These are phyloP conservation scores for Proteles cristata DNA, from an alignment of 2,113 vertebrate genomes.

Conservation along the genomic window DNA sequence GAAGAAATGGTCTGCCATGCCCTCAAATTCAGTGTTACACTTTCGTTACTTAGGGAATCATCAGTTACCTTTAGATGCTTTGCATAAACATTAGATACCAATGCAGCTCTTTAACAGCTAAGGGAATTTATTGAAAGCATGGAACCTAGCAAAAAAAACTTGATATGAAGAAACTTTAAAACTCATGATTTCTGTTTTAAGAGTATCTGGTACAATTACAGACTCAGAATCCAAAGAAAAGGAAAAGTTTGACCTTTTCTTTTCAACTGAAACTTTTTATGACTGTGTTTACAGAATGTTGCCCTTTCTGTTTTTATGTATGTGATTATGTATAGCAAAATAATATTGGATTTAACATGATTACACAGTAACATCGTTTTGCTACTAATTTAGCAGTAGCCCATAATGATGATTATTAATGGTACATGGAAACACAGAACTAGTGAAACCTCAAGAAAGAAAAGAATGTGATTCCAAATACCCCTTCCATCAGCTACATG, in stretches of 20 bases:
- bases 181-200: background rate
- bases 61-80: background rate
- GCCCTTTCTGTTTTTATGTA: background rate
- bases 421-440: background rate
- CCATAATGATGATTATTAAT: background rate
- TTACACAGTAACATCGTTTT: background rate
- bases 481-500: background rate
- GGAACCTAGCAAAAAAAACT: background rate
- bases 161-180: constrained; percentile 25
- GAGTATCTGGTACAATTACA: background rate
- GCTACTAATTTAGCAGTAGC: background rate
- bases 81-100: background rate
- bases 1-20: background rate
- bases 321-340: background rate
- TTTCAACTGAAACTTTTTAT: constrained; percentile 1
- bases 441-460: background rate
- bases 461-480: constrained; percentile 1
- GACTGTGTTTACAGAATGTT: background rate
- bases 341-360: background rate
- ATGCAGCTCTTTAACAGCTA: background rate
- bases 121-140: background rate
- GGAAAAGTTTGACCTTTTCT: background rate
- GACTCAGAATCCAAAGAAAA: background rate
- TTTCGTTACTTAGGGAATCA: background rate
- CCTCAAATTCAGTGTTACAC: background rate